A percentile compares a stretch with the other conserved stretches of the same genome.
phyloP scores from a whole-genome alignment of 2,113 vertebrate genomes.

The Albula glossodonta region DNA sequence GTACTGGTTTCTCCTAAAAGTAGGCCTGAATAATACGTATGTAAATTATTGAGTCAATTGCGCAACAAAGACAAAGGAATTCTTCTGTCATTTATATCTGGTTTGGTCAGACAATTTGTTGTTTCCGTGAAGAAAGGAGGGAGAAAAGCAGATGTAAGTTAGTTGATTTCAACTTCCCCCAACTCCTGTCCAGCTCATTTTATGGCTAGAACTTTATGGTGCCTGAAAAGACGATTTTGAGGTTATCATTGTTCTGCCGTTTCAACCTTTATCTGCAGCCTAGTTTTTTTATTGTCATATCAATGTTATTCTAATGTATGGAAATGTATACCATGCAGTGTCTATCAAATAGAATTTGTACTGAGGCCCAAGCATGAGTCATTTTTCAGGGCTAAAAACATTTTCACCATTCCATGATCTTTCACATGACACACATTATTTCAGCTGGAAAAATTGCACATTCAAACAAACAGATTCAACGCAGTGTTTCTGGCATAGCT shows the following conservation, averaged over 20 bases:
- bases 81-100: not conserved
- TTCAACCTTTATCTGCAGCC: not conserved
- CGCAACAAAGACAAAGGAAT: not conserved
- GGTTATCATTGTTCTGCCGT: not conserved
- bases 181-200: not conserved
- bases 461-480: conserved; percentile 22
- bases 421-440: conserved; percentile 46
- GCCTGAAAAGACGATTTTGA: not conserved
- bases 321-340: not conserved
- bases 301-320: not conserved
- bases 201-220: not conserved
- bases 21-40: not conserved
- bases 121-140: not conserved
- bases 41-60: not conserved
- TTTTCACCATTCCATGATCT: not conserved
- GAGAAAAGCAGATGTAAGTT: not conserved
- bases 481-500: not conserved
- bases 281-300: not conserved
- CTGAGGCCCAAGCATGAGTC: not conserved
- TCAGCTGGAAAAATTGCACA: conserved; percentile 26
- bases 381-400: not conserved
- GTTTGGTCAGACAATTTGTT: not conserved
- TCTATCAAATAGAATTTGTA: not conserved
- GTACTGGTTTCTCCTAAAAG: not conserved
- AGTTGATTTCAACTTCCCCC: not conserved